phyloP scores from a whole-genome alignment of 2,113 vertebrate genomes.

The Brachypteracias leptosomus region DNA sequence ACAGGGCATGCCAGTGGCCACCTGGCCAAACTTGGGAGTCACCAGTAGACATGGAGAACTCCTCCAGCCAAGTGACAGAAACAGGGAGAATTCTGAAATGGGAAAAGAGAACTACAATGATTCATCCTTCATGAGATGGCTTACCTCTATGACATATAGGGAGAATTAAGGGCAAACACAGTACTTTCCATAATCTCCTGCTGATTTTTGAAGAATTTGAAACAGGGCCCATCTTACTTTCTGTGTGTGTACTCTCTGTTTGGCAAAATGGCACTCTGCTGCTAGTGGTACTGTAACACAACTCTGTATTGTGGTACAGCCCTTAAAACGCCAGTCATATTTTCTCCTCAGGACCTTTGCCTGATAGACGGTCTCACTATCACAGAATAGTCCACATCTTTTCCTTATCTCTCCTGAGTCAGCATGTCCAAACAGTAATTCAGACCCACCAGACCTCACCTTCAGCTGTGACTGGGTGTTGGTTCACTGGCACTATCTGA shows the following conservation, averaged over 20 bases:
- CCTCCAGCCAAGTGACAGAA: background rate
- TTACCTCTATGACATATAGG: background rate
- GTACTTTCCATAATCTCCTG: background rate
- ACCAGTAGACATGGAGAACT: background rate
- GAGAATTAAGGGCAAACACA: background rate
- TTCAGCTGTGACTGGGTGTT: background rate
- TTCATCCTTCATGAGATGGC: background rate
- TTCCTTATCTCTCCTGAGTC: background rate
- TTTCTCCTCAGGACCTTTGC: background rate
- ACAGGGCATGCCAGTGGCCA: background rate
- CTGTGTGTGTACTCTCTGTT: background rate
- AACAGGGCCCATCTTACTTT: background rate
- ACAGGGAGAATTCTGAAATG: background rate
- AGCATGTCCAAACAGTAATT: background rate
- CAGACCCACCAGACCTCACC: background rate
- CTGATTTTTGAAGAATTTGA: background rate
- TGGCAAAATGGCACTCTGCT: background rate
- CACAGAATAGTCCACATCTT: background rate
- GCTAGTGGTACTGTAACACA: background rate
- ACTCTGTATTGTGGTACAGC: background rate
- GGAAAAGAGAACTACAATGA: background rate
- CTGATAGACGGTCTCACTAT: background rate
- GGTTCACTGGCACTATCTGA: background rate
- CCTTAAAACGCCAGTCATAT: background rate
- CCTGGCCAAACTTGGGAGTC: background rate